Conservation (phyloP, 2,797 vertebrate genomes). For the Pseudotriccus pelzelni region DNA sequence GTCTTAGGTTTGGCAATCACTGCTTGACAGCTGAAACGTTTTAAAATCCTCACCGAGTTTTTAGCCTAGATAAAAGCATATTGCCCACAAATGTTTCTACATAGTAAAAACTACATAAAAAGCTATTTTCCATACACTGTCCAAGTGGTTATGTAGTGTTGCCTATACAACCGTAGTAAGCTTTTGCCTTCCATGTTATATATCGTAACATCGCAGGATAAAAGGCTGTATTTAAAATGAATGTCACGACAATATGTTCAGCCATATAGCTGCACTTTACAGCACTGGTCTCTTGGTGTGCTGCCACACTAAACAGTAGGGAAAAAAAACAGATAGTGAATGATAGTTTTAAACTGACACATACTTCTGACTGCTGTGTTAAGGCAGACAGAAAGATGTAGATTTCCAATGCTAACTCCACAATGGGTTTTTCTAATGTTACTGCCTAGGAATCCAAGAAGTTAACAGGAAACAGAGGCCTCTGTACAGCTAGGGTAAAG, state of each 20-base stretch:
- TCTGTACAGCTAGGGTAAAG: constrained; percentile 62
- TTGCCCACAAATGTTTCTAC: not conserved
- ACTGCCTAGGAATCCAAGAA: constrained; percentile 46
- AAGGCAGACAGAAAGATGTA: not conserved
- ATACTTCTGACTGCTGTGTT: not conserved
- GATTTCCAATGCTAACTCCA: constrained; percentile 8
- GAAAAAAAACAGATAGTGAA: not conserved
- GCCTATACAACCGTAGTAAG: not conserved
- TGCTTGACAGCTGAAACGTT: not conserved
- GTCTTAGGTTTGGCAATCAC: not conserved
- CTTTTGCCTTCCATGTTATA: not conserved
- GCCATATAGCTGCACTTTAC: not conserved
- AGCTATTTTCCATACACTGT: not conserved
- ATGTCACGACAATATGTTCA: not conserved
- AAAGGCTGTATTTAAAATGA: constrained; percentile 46
- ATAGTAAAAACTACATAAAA: not conserved
- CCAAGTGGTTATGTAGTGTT: not conserved
- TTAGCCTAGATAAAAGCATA: not conserved
- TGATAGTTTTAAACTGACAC: not conserved
- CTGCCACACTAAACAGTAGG: not conserved
- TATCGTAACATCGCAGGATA: not conserved
- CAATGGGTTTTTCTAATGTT: not conserved
- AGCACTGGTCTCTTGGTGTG: not conserved
- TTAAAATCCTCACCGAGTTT: not conserved
- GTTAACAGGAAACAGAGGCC: constrained; percentile 59